These are phyloP conservation scores for Eretmocerus hayati DNA, from an alignment of 2,888 invertebrate species.

Conservation along the genomic window DNA sequence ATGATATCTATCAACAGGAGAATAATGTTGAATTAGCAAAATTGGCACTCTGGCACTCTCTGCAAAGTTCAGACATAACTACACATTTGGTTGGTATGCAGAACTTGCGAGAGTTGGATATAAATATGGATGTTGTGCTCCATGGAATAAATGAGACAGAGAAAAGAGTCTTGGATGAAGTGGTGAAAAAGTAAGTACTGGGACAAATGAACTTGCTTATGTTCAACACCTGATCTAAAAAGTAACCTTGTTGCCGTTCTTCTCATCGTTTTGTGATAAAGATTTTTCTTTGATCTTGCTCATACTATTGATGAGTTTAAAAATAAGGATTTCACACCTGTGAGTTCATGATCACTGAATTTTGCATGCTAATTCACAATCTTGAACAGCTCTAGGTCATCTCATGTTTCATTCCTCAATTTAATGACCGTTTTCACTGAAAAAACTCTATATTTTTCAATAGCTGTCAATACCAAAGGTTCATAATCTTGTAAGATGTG, in stretches of 20 bases:
- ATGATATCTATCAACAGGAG: not conserved
- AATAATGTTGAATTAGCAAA: conserved; percentile 62
- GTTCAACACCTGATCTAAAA: not conserved
- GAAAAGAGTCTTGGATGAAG: conserved; percentile 53
- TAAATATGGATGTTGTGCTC: conserved; percentile 58
- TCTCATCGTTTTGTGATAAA: too few species aligned
- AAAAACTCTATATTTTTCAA: not conserved
- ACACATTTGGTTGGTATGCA: conserved; percentile 75
- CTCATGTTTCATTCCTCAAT: not conserved
- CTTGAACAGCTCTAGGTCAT: too few species aligned
- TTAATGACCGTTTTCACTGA: not conserved
- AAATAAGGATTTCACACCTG: too few species aligned
- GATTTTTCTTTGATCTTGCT: too few species aligned
- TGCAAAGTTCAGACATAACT: conserved; percentile 55
- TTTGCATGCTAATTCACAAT: too few species aligned
- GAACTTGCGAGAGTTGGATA: conserved; percentile 54
- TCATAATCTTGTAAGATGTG: conserved; percentile 32
- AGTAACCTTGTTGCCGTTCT: too few species aligned
- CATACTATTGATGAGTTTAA: too few species aligned
- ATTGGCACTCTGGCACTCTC: conserved; percentile 62
- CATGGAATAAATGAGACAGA: conserved; percentile 64
- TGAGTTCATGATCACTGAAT: too few species aligned
- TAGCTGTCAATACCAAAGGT: conserved; percentile 34
- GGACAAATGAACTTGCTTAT: too few species aligned
- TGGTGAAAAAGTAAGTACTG: conserved; percentile 56